Evolutionary conservation across 1,140 invertebrate genomes (phyloP).

Genomic region (Drosophila setifemur): DNA sequence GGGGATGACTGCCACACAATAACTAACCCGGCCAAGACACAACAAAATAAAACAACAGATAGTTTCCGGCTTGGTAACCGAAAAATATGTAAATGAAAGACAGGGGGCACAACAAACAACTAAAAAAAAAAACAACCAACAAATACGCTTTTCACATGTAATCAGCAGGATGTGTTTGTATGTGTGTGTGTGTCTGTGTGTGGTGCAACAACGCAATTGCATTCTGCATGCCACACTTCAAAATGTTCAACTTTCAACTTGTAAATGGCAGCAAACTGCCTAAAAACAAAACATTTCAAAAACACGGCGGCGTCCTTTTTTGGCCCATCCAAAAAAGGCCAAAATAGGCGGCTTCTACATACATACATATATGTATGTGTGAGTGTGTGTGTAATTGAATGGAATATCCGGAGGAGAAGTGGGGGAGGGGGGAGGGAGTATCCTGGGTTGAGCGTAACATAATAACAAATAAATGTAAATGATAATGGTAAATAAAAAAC

Average conservation of each 20-base stretch:
- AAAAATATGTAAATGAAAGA: conserved; percentile 73
- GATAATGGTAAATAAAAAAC: conserved; percentile 81
- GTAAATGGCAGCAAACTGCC: conserved; percentile 42
- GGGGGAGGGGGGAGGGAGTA: not conserved
- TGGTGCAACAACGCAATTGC: conserved; percentile 62
- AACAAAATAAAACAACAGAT: conserved; percentile 52
- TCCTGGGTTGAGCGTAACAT: conserved; percentile 42
- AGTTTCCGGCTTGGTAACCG: conserved; percentile 54
- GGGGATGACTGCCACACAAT: conserved; percentile 19
- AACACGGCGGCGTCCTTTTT: conserved; percentile 7
- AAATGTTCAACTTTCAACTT: conserved; percentile 35
- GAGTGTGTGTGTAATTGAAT: conserved; percentile 19
- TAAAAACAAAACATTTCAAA: conserved; percentile 60
- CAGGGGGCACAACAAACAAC: not conserved
- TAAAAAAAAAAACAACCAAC: conserved; percentile 19
- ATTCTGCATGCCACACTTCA: conserved; percentile 58
- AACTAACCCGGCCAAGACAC: conserved; percentile 47
- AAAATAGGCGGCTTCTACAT: conserved; percentile 13
- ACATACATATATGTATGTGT: not conserved
- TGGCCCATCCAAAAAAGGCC: conserved; percentile 36
- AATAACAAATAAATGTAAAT: conserved; percentile 81
- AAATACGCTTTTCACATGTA: conserved; percentile 45
- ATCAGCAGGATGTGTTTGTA: conserved; percentile 28
- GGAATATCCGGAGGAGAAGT: not conserved
- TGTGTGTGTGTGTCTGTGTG: conserved; percentile 1